phyloP scores from a whole-genome alignment of 2,113 vertebrate genomes.

The Xiphias gladius region DNA sequence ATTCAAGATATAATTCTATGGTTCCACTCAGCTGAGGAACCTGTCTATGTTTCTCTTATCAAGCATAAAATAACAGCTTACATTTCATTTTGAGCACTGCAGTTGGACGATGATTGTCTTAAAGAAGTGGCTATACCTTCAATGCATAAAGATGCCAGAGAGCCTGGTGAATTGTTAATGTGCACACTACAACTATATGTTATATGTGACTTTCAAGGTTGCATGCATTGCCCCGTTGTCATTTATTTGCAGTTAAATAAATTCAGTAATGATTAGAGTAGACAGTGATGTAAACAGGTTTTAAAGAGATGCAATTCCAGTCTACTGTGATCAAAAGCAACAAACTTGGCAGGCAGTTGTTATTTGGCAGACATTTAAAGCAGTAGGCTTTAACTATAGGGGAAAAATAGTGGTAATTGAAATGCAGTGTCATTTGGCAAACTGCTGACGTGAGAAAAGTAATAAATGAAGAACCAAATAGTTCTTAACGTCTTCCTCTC shows the following conservation, averaged over 20 bases:
- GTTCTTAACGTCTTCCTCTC: conserved; percentile 37
- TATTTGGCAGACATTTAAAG: conserved; percentile 48
- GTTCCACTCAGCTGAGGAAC: conserved; percentile 46
- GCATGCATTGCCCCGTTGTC: neutral
- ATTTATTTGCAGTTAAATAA: conserved; percentile 21
- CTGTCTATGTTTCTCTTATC: conserved; percentile 43
- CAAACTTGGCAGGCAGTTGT: conserved; percentile 15
- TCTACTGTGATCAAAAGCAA: conserved; percentile 37
- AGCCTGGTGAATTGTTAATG: conserved; percentile 22
- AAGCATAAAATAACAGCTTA: conserved; percentile 49
- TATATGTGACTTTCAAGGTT: neutral
- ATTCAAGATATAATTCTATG: conserved; percentile 57
- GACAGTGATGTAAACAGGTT: conserved; percentile 18
- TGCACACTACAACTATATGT: neutral
- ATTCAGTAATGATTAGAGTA: conserved; percentile 15
- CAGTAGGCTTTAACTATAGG: conserved; percentile 21
- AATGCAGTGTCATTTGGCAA: conserved; percentile 49
- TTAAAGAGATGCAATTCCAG: conserved; percentile 34
- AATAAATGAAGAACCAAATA: conserved; percentile 49
- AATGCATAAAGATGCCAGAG: conserved; percentile 4
- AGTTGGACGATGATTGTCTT: conserved; percentile 2
- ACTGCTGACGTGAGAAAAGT: conserved; percentile 57
- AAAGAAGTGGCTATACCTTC: neutral
- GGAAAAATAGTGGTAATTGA: conserved; percentile 56
- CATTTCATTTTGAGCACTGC: conserved; percentile 48